Percentiles rank a stretch among this genome's conserved stretches.
Evolutionary conservation across 2,797 vertebrate species (phyloP).

Genomic region (Thalassophryne amazonica): DNA sequence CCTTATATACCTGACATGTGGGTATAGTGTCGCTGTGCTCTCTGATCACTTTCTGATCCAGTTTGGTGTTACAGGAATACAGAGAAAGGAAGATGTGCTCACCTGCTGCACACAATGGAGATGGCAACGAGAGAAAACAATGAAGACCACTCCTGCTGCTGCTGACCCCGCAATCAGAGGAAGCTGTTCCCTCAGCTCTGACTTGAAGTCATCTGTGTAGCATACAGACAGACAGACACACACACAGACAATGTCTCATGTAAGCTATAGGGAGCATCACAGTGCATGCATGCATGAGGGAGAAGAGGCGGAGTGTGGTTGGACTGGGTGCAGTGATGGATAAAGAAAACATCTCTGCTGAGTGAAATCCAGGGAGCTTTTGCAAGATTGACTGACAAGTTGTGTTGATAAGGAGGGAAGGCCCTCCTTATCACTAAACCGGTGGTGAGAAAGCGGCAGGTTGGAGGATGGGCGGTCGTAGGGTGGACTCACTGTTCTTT

Average conservation of each 20-base stretch:
- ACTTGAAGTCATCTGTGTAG: slow-evolving; percentile 94
- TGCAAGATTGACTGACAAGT: slow-evolving; percentile 45
- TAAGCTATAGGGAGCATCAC: not conserved
- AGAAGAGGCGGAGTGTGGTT: slow-evolving; percentile 7
- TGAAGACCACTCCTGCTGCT: slow-evolving; percentile 93
- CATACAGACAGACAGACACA: slow-evolving; percentile 23
- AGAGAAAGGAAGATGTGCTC: slow-evolving; percentile 20
- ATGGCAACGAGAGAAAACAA: slow-evolving; percentile 96
- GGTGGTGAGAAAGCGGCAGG: slow-evolving; percentile 5
- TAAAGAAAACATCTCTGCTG: slow-evolving; percentile 43
- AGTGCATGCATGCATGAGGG: slow-evolving; percentile 2
- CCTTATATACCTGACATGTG: too few species aligned
- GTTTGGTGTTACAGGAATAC: not conserved
- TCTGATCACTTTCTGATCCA: too few species aligned
- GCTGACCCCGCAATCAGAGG: slow-evolving; percentile 95
- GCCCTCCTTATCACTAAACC: too few species aligned
- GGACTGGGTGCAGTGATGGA: slow-evolving; percentile 28
- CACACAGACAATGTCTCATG: slow-evolving; percentile 3
- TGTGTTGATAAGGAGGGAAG: slow-evolving; percentile 42
- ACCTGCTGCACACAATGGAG: slow-evolving; percentile 98
- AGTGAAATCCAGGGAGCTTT: slow-evolving; percentile 46
- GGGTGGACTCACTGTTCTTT: slow-evolving; percentile 5
- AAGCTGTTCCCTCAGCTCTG: slow-evolving; percentile 94
- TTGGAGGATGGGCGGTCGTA: too few species aligned
- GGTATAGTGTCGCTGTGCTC: too few species aligned